Evolutionary conservation across 2,797 vertebrate genomes (phyloP), one percentile per base, ranked within the genome.

Genomic region (Zalophus californianus): DNA sequence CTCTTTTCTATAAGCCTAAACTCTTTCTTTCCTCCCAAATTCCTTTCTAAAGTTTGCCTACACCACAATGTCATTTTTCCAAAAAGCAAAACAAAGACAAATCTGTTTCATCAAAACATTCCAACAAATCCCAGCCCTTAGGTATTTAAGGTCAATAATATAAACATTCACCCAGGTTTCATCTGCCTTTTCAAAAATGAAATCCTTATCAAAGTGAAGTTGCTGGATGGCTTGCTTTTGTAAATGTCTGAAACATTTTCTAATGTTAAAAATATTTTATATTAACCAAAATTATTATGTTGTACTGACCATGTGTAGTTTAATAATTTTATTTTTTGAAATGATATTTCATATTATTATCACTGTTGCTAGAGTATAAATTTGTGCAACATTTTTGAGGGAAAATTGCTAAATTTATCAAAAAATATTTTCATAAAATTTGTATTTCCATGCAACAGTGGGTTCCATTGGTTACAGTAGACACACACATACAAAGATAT

Each of bases 201-300:
- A 80, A 91, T 52, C 9, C 14, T 92, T 83, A 11, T 70, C 83
- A 44, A 95, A 97, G 13, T 70, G 44, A 94, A 62, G 44, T 16
- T 79, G 8, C 16, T 83, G 18, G 1, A 7, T 92, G 52, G 11
- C 20, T 90, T 88, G 70, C 15, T 83, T 96, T 87, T 92, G 50
- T 90, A 82, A 91, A 91, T 79, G 7, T 82, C 86, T 86, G n/a
- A 94, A 88, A 52, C n/a, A n/a, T 64, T 93, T 96, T 64, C 41
- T 96, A 75, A 62, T 84, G 70, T 84, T 91, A 29, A 96, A 94
- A 83, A 84, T 96, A 86, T 90, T 93, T 97, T 70, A 48, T 72
- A 41, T 70, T 96, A 86, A 90, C 35, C 88, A 29, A 93, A 96
- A 93, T 94, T 90, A 78, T 73, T 62, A 70, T 86, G 21, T 11